These are phyloP conservation scores for Diarsia rubi DNA, from an alignment of 2,888 invertebrate species.

Conservation along the genomic window DNA sequence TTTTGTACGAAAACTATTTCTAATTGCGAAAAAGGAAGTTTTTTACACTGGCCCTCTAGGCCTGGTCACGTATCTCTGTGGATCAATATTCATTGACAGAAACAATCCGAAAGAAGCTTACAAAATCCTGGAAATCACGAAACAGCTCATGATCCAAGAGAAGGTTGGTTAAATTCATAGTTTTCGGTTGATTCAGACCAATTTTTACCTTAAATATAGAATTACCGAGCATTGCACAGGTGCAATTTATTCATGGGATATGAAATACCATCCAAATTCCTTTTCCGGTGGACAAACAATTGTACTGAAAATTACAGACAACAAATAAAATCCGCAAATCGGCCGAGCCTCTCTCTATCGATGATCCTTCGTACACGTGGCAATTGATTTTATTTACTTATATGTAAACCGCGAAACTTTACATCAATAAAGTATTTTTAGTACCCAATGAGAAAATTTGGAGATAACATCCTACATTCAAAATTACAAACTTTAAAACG, in stretches of 20 bases:
- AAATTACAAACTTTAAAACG: background rate
- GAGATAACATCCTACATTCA: background rate
- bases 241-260: too few relatives aligned
- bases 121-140: slow-evolving; percentile 5
- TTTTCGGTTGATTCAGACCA: background rate
- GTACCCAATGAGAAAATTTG: background rate
- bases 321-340: background rate
- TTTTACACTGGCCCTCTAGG: slow-evolving; percentile 91
- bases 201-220: background rate
- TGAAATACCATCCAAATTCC: background rate
- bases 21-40: slow-evolving; percentile 90
- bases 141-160: slow-evolving; percentile 6
- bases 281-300: background rate
- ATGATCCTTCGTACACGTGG: background rate
- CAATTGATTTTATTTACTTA: background rate
- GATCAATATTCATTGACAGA: slow-evolving; percentile 90
- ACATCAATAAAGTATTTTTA: background rate
- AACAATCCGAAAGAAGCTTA: slow-evolving; percentile 48
- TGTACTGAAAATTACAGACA: background rate
- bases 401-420: background rate
- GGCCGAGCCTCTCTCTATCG: too few relatives aligned
- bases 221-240: background rate
- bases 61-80: slow-evolving; percentile 88
- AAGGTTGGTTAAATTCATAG: slow-evolving; percentile 35
- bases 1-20: slow-evolving; percentile 83